Base-by-base conservation (phyloP, 2,113 vertebrate species). In the Clinocottus analis region DNA sequence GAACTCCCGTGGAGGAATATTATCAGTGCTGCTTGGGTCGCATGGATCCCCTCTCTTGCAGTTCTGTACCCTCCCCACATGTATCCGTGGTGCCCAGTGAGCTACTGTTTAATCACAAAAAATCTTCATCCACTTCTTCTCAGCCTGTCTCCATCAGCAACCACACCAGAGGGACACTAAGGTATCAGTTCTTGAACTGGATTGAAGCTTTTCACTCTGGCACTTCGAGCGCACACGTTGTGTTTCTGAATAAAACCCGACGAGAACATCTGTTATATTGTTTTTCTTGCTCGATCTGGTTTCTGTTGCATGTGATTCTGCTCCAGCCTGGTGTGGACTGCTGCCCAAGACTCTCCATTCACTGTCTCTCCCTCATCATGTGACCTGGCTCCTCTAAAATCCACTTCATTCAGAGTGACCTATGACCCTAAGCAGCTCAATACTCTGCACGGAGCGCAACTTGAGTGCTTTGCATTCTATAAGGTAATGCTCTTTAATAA, bases 381-480 rank as follows among this genome's bases (percentile, higher is more conserved):
- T 1, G 95, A 97, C 0, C 89, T 99, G 43, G 91, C 93, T 25
- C 95, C 97, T 4, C 72, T 97, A 67, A 98, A 98, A 84, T 95
- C 94, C 72, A 96, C 91, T 10, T 94, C 93, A 45, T 95, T 97
- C 79, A 89, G 84, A 56, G 94, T 99, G 75, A 85, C 88, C 65
- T 99, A 97, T 90, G 81, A 83, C 8, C 96, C 97, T 0, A 83
- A 91, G 45, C 86, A 94, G 79, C 85, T 89, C 62, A 96, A 97
- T 80, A 80, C 76, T 55, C 87, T 98, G 53, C 96, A 96, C 0
- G 91, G 90, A 2, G 94, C 82, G 0, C 96, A 98, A 71, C 94
- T 99, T 0, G 97, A 99, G 89, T 97, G 95, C 72, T 98, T 98
- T 21, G 95, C 96, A n/a, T 79, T 93, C 43, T 95, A 96, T 67